Base-by-base conservation (phyloP, 2,888 invertebrate species). In the Macrosoma leucophasiata region DNA sequence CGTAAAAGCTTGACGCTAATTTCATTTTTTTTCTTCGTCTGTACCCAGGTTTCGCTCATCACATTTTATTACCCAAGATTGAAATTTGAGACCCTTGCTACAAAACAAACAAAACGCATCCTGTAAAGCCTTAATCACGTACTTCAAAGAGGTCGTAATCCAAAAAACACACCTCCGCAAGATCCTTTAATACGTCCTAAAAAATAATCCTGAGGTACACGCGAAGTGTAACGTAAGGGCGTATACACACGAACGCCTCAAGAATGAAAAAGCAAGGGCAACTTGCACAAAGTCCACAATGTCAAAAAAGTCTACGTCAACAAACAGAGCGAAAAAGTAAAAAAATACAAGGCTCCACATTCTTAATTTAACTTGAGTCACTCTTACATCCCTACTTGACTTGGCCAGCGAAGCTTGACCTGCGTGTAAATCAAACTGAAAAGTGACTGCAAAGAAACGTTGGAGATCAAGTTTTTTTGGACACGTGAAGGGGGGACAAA, bases 291-390 rank as follows among this genome's bases (percentile, higher is more conserved):
- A 74, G 67, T 78, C 76, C 62, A 79, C 79, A 79, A 81, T 82
- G 82, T 84, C 81, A 78, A 74, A 77, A 78, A 81, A 81, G 76
- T 76, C 75, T 60, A 63, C 62, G 67, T 74, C 78, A 72, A 82
- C 81, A 82, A 82, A 81, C 81, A 79, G 74, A 76, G 71, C 70
- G 64, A 62, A 59, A 53, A 52, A 54, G 58, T 57, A 64, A 63
- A 59, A 58, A 57, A 60, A 59, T 68, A 68, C 69, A 67, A 71
- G 76, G 69, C 73, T 79, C 73, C 78, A 82, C 79, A 84, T 84
- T 84, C 84, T 84, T 84, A 84, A 84, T 84, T 82, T 82, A 84
- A 82, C 82, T 82, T 82, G 79, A 82, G 79, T 78, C 79, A 74
- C 76, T 79, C 72, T 76, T 75, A 76, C 78, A 73, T 75, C 77